Base-by-base conservation (phyloP, 1,140 invertebrate species). In the Thaumatotibia leucotreta region DNA sequence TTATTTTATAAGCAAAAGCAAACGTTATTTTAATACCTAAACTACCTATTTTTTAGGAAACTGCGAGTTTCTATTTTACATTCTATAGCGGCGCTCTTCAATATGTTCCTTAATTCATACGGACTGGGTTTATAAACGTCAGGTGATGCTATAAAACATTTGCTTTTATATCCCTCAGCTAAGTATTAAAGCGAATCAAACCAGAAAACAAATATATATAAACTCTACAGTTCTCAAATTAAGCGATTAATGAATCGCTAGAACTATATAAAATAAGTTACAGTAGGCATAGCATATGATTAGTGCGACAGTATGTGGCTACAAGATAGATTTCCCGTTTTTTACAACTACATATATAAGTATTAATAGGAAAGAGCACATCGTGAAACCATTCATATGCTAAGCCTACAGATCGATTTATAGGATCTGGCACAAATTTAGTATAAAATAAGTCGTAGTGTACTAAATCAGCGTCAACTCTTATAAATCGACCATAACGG, bases 1-100 rank as follows among this genome's bases (percentile, higher is more conserved):
- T 76, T 76, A 74, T 72, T 72, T 35, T 64, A 70, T 67, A 74
- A 76, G 72, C 74, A 73, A 61, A 75, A 67, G 62, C 61, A 64
- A 68, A 68, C 39, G 23, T 66, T 72, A 64, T 66, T 68, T 58
- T 58, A 14, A 58, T 69, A 61, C 17, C 32, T 66, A n/a, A n/a
- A n/a, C n/a, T n/a, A 63, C 66, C 62, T 73, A 65, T 20, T 23
- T 61, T 65, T 65, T 29, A 65, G 24, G 61, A 67, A 69, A 74
- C 61, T 71, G 68, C 68, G 68, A 70, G 64, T 70, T 66, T 63
- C 68, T 63, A 70, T 66, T 66, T 58, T 54, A 32, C 35, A 24
- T 22, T 29, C 14, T 45, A 45, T 45, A 45, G 39, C 39, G 39
- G 17, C 39, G 39, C 39, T 2, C 20, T 45, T n/a, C n/a, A n/a